Conservation (phyloP, 2,113 vertebrate species). For the Archocentrus centrarchus region DNA sequence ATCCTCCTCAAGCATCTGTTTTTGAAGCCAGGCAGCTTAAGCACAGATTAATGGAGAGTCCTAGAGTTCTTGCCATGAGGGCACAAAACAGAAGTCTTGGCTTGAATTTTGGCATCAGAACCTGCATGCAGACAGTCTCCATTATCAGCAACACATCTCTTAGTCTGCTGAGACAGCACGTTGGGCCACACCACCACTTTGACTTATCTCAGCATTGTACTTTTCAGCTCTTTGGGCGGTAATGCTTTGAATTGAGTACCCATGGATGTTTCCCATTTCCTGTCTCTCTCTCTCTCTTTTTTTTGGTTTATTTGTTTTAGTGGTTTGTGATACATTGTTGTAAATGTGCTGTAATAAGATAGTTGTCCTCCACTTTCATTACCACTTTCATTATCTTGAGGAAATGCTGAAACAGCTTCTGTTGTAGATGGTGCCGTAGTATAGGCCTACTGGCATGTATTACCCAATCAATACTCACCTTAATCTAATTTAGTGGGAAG, state of each 20-base stretch:
- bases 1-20: constrained; percentile 79
- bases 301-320: constrained; percentile 38
- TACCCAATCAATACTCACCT: constrained; percentile 75
- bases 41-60: constrained; percentile 77
- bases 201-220: constrained; percentile 40
- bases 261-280: background rate
- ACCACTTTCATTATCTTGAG: constrained; percentile 48
- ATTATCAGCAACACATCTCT: constrained; percentile 64
- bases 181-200: constrained; percentile 23
- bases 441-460: constrained; percentile 62
- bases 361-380: constrained; percentile 60
- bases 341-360: constrained; percentile 54
- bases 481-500: constrained; percentile 78
- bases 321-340: constrained; percentile 21
- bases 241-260: background rate
- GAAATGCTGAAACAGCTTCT: constrained; percentile 62
- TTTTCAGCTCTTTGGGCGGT: background rate
- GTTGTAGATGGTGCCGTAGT: constrained; percentile 42
- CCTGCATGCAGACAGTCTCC: constrained; percentile 29
- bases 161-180: constrained; percentile 58
- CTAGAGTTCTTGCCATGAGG: constrained; percentile 64
- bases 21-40: constrained; percentile 74
- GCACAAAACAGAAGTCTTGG: constrained; percentile 63
- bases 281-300: background rate
- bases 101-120: constrained; percentile 46